phyloP scores from a whole-genome alignment of 1,140 invertebrate species.

The Euura saliciscinereae region DNA sequence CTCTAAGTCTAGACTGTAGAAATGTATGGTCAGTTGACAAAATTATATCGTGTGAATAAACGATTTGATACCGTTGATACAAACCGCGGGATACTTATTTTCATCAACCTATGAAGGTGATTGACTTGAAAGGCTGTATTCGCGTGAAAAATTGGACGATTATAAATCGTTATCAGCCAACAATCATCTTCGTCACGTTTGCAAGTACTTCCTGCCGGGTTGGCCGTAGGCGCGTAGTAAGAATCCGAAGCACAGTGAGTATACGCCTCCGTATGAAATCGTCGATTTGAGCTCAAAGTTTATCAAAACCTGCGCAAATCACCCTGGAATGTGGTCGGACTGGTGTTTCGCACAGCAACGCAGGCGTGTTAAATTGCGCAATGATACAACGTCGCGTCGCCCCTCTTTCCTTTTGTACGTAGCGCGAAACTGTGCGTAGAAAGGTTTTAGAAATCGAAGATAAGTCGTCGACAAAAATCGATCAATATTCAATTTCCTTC shows the following conservation, averaged over 20 bases:
- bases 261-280: constrained; percentile 15
- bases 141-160: too few relatives aligned
- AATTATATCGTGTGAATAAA: not conserved
- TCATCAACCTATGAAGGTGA: too few relatives aligned
- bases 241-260: not conserved
- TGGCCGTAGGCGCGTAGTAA: not conserved
- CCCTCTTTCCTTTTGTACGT: too few relatives aligned
- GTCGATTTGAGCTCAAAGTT: constrained; percentile 1
- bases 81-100: too few relatives aligned
- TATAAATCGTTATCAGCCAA: too few relatives aligned
- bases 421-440: too few relatives aligned
- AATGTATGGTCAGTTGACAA: not conserved
- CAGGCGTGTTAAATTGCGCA: not conserved
- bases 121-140: too few relatives aligned
- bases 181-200: not conserved
- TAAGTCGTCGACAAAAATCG: too few relatives aligned
- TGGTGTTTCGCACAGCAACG: constrained; percentile 1
- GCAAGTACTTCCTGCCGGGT: not conserved
- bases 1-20: not conserved
- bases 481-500: too few relatives aligned
- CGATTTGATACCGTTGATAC: too few relatives aligned
- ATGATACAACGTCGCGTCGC: not conserved
- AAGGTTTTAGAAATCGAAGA: too few relatives aligned
- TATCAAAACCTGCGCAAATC: constrained; percentile 16
- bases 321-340: constrained; percentile 11